Evolutionary conservation across 2,113 vertebrate genomes (phyloP).

Genomic region (Gnathonemus echidnorhynchus): DNA sequence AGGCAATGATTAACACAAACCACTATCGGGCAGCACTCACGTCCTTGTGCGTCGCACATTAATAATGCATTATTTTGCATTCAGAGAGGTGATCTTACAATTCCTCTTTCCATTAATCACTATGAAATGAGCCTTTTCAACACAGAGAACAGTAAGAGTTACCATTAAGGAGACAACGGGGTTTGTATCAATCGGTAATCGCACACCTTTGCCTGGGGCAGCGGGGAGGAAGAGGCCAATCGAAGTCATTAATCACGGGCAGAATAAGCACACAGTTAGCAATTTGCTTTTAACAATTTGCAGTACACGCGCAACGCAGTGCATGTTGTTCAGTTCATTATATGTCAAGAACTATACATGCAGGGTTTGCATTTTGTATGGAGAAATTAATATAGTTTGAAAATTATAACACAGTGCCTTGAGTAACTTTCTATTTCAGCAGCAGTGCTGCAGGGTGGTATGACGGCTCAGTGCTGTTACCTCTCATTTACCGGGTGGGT

Average conservation of each 20-base stretch:
- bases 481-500: neutral
- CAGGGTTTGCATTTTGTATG: neutral
- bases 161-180: neutral
- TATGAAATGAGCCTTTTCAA: conserved; percentile 7
- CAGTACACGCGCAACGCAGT: neutral
- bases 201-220: neutral
- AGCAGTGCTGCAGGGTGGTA: neutral
- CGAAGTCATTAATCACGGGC: neutral
- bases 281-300: neutral
- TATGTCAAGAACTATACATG: neutral
- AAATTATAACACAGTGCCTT: neutral
- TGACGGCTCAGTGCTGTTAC: neutral
- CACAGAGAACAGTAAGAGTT: neutral
- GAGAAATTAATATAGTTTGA: neutral
- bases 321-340: neutral
- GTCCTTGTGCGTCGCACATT: neutral
- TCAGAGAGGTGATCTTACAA: neutral
- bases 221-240: neutral
- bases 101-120: conserved; percentile 11
- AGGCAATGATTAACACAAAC: conserved; percentile 6
- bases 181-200: neutral
- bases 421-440: neutral
- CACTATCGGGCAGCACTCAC: neutral
- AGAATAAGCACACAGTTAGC: neutral
- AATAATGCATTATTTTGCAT: conserved; percentile 9